Evolutionary conservation across 2,797 vertebrate species (phyloP).

Genomic region (Delichon dasypus): DNA sequence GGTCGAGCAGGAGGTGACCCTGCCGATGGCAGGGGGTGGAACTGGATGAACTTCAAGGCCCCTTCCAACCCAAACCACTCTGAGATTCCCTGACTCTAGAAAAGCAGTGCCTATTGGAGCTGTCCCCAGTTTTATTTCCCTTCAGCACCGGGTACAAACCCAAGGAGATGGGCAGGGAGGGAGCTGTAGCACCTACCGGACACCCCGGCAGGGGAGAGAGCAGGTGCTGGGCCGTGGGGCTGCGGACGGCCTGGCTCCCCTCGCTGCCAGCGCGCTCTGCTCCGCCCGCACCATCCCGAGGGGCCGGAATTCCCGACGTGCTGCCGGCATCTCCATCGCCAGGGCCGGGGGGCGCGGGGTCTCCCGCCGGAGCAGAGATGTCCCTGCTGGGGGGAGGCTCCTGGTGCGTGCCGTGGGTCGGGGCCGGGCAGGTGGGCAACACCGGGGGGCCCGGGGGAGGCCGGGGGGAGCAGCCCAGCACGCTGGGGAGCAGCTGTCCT

Average conservation of each 20-base stretch:
- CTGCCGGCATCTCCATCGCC: neutral
- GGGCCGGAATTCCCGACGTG: fast-evolving
- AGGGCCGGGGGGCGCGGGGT: fast-evolving
- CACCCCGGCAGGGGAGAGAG: conserved; percentile 56
- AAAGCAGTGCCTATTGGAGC: neutral
- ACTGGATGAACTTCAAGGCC: neutral
- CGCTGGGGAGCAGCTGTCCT: neutral
- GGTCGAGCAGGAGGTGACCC: neutral
- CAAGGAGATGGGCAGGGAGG: neutral
- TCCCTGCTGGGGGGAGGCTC: neutral
- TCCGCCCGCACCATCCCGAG: neutral
- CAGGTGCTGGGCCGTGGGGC: conserved; percentile 61
- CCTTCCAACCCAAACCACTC: neutral
- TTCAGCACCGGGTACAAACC: neutral
- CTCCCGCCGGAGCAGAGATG: fast-evolving
- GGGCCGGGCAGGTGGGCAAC: fast-evolving
- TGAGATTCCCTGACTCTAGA: neutral
- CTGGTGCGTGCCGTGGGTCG: fast-evolving
- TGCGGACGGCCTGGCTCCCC: neutral
- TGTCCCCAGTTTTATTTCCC: neutral
- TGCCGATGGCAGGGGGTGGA: neutral
- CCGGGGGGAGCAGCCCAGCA: neutral
- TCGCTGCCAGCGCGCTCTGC: neutral
- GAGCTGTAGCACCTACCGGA: conserved; percentile 66
- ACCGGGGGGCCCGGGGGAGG: neutral